Evolutionary conservation across 1,140 invertebrate species (phyloP).

Genomic region (Elymnias hypermnestra): DNA sequence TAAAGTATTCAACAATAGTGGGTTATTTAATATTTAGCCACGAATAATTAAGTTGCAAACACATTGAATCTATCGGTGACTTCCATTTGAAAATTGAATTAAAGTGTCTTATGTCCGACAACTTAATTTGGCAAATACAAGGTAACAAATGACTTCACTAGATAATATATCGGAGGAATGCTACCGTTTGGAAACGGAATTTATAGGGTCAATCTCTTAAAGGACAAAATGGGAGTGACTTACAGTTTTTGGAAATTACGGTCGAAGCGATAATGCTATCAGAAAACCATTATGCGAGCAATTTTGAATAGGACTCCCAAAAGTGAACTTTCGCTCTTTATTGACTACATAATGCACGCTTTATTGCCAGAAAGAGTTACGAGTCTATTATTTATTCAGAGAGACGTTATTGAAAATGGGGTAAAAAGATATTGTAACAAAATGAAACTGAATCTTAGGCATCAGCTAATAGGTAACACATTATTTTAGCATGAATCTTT

Average conservation of each 20-base stretch:
- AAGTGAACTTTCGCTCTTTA: conserved; percentile 1
- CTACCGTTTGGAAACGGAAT: not conserved
- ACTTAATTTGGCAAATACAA: not conserved
- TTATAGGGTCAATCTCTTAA: conserved; percentile 1
- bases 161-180: not conserved
- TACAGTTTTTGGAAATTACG: conserved; percentile 3
- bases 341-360: conserved; percentile 2
- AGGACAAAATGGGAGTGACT: conserved; percentile 3
- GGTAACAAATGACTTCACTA: not conserved
- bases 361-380: conserved; percentile 1
- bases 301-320: conserved; percentile 2
- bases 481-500: too few species aligned
- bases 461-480: too few species aligned
- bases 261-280: conserved; percentile 2
- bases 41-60: too few species aligned
- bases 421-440: not conserved
- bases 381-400: conserved; percentile 2
- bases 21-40: too few species aligned
- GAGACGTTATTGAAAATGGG: not conserved
- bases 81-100: too few species aligned
- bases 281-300: not conserved
- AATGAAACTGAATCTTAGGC: not conserved
- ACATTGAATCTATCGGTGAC: too few species aligned
- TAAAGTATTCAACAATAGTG: too few species aligned
- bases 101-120: too few species aligned